Percentiles rank a stretch among this genome's conserved stretches.
phyloP scores from a whole-genome alignment of 2,113 vertebrate genomes.

The Narcine bancroftii region DNA sequence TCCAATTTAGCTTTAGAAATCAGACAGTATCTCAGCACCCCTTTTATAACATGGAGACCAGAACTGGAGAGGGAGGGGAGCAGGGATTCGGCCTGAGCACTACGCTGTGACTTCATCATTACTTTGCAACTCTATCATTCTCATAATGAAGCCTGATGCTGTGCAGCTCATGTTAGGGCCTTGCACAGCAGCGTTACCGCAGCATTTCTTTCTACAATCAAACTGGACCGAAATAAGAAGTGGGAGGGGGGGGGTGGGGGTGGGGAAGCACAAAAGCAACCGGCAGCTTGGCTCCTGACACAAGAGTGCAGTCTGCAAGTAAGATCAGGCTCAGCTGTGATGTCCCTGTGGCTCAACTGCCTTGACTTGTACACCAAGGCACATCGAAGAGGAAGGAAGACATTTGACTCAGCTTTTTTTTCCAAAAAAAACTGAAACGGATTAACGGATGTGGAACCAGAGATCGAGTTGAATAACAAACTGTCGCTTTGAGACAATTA shows the following conservation, averaged over 20 bases:
- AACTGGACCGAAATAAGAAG: not conserved
- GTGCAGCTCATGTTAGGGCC: not conserved
- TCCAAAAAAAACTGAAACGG: not conserved
- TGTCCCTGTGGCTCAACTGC: not conserved
- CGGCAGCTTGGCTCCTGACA: not conserved
- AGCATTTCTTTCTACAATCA: not conserved
- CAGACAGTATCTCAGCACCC: not conserved
- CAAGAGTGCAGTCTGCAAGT: not conserved
- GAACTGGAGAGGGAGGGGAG: not conserved
- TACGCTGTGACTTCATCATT: not conserved
- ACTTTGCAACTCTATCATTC: not conserved
- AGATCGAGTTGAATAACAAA: not conserved
- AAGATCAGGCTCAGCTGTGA: not conserved
- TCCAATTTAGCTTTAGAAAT: no score
- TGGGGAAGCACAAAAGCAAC: not conserved
- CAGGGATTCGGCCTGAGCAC: not conserved
- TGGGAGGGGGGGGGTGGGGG: no score
- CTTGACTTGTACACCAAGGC: not conserved
- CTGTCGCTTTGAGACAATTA: slow-evolving; percentile 22
- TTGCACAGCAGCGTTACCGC: not conserved
- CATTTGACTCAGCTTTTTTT: not conserved
- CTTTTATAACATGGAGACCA: not conserved
- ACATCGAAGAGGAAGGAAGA: not conserved
- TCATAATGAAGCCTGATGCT: no score
- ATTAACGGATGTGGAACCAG: slow-evolving; percentile 2